These are phyloP conservation scores for Polymixis lichenea DNA, from an alignment of 2,888 invertebrate genomes.

Conservation along the genomic window DNA sequence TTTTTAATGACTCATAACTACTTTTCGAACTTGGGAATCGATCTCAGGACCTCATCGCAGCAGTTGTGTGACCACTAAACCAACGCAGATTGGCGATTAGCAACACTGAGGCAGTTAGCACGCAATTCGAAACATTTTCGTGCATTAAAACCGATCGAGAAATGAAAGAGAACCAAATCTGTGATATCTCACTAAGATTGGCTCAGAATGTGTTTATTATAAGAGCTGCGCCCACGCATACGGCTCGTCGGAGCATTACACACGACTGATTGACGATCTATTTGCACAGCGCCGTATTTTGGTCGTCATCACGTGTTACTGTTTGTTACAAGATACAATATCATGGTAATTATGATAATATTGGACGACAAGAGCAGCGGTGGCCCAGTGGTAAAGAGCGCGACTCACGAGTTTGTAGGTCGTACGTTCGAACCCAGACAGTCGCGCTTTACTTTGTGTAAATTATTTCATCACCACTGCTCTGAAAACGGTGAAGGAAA, in stretches of 20 bases:
- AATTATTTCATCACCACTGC: too few relatives aligned
- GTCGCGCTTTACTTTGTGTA: too few relatives aligned
- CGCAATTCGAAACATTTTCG: not conserved
- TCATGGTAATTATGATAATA: constrained; percentile 17
- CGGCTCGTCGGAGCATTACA: constrained; percentile 19
- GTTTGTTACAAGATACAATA: constrained; percentile 23
- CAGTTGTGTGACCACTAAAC: not conserved
- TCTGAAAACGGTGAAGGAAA: too few relatives aligned
- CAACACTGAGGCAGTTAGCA: not conserved
- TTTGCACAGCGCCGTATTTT: constrained; percentile 45
- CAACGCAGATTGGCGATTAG: not conserved
- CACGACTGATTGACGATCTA: constrained; percentile 39
- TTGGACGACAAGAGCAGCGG: too few relatives aligned
- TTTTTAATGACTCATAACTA: not conserved
- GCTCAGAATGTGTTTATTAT: constrained; percentile 43
- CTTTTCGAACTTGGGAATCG: not conserved
- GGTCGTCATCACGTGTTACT: constrained; percentile 33
- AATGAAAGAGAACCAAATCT: constrained; percentile 29
- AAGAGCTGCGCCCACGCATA: constrained; percentile 44
- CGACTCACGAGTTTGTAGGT: too few relatives aligned
- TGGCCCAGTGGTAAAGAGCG: too few relatives aligned
- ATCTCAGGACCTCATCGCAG: not conserved
- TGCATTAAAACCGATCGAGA: not conserved
- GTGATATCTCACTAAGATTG: constrained; percentile 46
- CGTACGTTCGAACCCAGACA: too few relatives aligned